phyloP scores from a whole-genome alignment of 2,888 invertebrate species.

The Aphelenchoides bicaudatus region DNA sequence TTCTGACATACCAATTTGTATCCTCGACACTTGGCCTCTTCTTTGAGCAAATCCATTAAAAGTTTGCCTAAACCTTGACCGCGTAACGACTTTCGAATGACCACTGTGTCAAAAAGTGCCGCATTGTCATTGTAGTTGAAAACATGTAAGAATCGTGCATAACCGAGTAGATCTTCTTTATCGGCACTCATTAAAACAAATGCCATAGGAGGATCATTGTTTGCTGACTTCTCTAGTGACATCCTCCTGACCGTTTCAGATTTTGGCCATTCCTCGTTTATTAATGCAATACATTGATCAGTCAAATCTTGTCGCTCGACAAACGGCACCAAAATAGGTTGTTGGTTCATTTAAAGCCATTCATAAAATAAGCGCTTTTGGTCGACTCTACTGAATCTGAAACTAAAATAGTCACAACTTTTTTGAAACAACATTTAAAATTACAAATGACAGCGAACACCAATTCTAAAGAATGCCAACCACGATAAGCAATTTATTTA shows the following conservation, averaged over 20 bases:
- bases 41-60: conserved; percentile 9
- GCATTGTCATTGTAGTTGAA: conserved; percentile 4
- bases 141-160: background rate
- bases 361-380: too few relatives aligned
- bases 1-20: conserved; percentile 4
- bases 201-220: conserved; percentile 8
- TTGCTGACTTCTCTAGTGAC: background rate
- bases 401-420: too few relatives aligned
- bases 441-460: too few relatives aligned
- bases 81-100: background rate
- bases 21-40: background rate
- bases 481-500: too few relatives aligned
- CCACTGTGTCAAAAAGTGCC: background rate
- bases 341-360: background rate
- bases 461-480: too few relatives aligned
- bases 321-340: background rate
- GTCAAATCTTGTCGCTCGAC: conserved; percentile 1
- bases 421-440: too few relatives aligned
- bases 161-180: background rate
- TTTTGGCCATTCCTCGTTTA: conserved; percentile 10
- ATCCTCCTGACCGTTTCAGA: background rate
- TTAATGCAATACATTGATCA: conserved; percentile 3
- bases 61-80: conserved; percentile 2
- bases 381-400: too few relatives aligned
- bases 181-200: background rate